These are phyloP conservation scores for Sarcophilus harrisii DNA, from an alignment of 2,797 vertebrate species.

Conservation along the genomic window DNA sequence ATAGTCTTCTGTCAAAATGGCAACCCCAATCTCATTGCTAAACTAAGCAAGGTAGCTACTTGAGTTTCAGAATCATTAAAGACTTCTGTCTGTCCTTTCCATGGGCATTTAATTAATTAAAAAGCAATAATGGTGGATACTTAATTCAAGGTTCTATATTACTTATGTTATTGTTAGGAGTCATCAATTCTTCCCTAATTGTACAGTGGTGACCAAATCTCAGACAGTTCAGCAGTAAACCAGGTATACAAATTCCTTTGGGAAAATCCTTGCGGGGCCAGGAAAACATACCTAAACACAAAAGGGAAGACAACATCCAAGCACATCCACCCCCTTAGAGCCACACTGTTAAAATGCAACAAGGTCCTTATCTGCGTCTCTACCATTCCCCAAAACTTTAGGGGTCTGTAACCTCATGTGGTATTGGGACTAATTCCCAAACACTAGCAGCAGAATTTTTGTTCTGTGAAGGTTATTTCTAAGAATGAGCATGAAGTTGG, in stretches of 20 bases:
- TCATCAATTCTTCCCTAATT: not conserved
- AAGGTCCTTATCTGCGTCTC: not conserved
- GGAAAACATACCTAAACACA: not conserved
- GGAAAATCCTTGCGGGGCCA: not conserved
- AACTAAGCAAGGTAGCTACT: not conserved
- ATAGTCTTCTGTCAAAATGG: not conserved
- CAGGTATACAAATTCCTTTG: not conserved
- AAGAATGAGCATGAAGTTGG: not conserved
- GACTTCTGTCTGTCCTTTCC: not conserved
- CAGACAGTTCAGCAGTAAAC: not conserved
- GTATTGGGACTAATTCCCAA: not conserved
- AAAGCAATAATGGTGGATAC: not conserved
- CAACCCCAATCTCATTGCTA: not conserved
- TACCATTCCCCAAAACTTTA: not conserved
- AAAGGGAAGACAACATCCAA: not conserved
- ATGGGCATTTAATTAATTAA: not conserved
- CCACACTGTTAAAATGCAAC: not conserved
- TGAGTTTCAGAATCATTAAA: not conserved
- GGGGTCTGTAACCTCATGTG: not conserved
- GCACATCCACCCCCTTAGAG: not conserved
- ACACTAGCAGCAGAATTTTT: not conserved
- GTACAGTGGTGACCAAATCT: not conserved
- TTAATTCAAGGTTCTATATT: not conserved
- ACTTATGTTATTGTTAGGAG: not conserved
- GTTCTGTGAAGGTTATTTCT: not conserved